phyloP scores from a whole-genome alignment of 1,140 invertebrate species.

The Bombus fervidus region DNA sequence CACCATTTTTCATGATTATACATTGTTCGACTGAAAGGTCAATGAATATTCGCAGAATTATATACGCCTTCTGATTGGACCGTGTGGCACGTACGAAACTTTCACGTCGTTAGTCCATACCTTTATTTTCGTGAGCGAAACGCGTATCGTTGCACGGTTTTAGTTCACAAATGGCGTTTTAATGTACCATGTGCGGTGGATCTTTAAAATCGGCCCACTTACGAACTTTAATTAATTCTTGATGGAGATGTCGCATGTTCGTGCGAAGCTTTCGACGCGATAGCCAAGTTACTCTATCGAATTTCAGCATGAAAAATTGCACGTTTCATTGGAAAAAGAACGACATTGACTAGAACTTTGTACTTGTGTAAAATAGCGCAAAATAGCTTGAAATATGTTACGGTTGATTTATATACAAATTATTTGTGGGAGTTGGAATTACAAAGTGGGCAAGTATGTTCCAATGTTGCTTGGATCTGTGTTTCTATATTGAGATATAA shows the following conservation, averaged over 20 bases:
- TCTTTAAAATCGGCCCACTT: neutral
- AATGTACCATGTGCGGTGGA: neutral
- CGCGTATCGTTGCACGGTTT: slow-evolving; percentile 1
- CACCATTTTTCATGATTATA: neutral
- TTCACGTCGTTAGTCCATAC: slow-evolving; percentile 62
- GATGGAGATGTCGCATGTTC: neutral
- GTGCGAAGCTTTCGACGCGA: neutral
- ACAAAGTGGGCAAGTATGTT: no score
- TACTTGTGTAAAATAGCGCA: no score
- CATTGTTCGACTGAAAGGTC: slow-evolving; percentile 60
- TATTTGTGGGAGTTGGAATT: no score
- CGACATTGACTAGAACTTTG: no score
- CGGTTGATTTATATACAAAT: no score
- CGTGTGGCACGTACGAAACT: slow-evolving; percentile 34
- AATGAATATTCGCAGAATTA: slow-evolving; percentile 49
- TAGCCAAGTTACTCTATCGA: neutral
- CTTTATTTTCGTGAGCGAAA: slow-evolving; percentile 51
- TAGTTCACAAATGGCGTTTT: neutral
- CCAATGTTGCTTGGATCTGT: no score
- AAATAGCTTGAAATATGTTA: no score
- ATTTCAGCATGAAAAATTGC: neutral
- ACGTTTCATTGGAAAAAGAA: no score
- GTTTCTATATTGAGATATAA: no score
- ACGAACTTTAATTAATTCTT: neutral
- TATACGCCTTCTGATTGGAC: slow-evolving; percentile 7